Evolutionary conservation across 1,140 invertebrate genomes (phyloP).

Genomic region (Camponotus floridanus): DNA sequence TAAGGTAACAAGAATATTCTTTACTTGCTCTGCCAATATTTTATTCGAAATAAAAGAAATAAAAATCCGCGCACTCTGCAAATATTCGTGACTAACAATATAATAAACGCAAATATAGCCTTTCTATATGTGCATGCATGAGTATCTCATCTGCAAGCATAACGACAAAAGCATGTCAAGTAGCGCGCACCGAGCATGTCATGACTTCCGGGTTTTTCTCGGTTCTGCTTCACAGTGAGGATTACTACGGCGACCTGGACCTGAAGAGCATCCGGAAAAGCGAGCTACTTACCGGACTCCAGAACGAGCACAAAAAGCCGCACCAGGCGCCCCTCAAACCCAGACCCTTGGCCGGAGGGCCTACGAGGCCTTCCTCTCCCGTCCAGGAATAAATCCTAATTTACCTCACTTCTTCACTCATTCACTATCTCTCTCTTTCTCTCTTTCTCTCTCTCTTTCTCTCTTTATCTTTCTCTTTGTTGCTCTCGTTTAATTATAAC

Average conservation of each 20-base stretch:
- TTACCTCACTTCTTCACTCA: slow-evolving; percentile 31
- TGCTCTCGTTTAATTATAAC: slow-evolving; percentile 22
- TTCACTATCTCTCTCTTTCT: slow-evolving; percentile 39
- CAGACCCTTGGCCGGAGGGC: slow-evolving; percentile 86
- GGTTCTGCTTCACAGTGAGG: slow-evolving; percentile 91
- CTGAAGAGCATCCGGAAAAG: slow-evolving; percentile 97
- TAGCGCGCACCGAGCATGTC: slow-evolving; percentile 69
- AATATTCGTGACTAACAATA: slow-evolving; percentile 29
- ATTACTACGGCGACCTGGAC: slow-evolving; percentile 98
- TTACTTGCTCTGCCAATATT: not conserved
- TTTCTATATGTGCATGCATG: slow-evolving; percentile 12
- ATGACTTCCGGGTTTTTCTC: slow-evolving; percentile 73
- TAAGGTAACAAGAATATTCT: not conserved
- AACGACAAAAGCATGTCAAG: slow-evolving; percentile 62
- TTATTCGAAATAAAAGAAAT: not conserved
- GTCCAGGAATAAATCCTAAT: slow-evolving; percentile 76
- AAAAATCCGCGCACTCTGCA: not conserved
- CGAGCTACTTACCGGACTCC: slow-evolving; percentile 93
- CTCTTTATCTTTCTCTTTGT: slow-evolving; percentile 7
- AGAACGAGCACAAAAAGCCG: slow-evolving; percentile 86
- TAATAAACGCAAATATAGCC: not conserved
- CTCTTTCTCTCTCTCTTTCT: not conserved
- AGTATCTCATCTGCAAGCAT: slow-evolving; percentile 50
- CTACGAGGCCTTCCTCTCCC: slow-evolving; percentile 77
- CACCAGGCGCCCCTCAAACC: slow-evolving; percentile 79